These are phyloP conservation scores for Microplitis manilae DNA, from an alignment of 2,888 invertebrate species.

Conservation along the genomic window DNA sequence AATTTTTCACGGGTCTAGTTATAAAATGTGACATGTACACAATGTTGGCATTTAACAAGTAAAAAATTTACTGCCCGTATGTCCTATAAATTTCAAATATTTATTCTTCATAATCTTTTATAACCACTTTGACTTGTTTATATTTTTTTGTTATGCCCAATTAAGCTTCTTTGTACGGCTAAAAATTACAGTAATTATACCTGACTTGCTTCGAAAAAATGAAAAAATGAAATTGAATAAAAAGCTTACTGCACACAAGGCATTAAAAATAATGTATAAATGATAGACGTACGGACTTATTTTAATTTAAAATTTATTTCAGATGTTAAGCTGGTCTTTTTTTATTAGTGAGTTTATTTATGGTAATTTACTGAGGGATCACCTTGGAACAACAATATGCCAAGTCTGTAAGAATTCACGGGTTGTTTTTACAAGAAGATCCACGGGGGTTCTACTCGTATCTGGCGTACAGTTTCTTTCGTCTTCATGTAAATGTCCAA, in stretches of 20 bases:
- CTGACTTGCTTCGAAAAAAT: not conserved
- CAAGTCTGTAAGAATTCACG: slow-evolving; percentile 46
- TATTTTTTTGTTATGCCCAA: not conserved
- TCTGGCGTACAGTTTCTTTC: slow-evolving; percentile 43
- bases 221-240: not conserved
- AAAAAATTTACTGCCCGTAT: not conserved
- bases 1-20: slow-evolving; percentile 24
- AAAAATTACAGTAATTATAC: not conserved
- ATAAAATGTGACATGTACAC: slow-evolving; percentile 3
- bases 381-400: slow-evolving; percentile 34
- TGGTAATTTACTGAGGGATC: slow-evolving; percentile 20
- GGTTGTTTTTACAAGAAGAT: slow-evolving; percentile 59
- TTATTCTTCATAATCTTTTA: not conserved
- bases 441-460: slow-evolving; percentile 60
- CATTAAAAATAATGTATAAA: not conserved
- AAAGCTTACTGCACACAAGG: not conserved
- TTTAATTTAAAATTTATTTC: not conserved
- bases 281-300: not conserved
- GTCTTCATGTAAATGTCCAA: slow-evolving; percentile 63
- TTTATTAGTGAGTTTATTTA: slow-evolving; percentile 16
- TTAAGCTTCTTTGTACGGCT: not conserved
- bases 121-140: not conserved
- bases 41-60: not conserved
- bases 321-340: not conserved
- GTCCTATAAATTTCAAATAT: not conserved